Evolutionary conservation across 2,888 invertebrate genomes (phyloP), one percentile per base, ranked within the genome.

Genomic region (Caenorhabditis wallacei): DNA sequence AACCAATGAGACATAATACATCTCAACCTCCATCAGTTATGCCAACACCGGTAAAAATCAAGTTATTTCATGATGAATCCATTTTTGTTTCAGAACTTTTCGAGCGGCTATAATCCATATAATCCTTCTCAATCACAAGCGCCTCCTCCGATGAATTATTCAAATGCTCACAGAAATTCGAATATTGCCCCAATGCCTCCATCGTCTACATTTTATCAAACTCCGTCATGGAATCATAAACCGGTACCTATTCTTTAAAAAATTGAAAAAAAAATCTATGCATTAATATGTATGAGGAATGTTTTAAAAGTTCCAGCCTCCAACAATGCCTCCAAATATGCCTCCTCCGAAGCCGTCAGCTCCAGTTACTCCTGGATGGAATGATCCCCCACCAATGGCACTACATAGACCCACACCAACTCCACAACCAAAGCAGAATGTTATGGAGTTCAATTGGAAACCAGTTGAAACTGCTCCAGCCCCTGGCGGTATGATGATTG

Each of bases 211-310:
- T 75, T 81, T 24, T 81, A 81, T 53, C 81, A 75, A 37, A 81
- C 81, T 20, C 81, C 69, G 10, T 81, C 81, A 18, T 81, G 81
- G 81, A 63, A 81, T 64, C 81, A 81, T 54, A 75, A 75, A 20
- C 81, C 81, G 54, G 80, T 80, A 18, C 43, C 1, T 51, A 35
- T 16, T 26, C 8, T 8, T 30, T 30, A 30, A 3, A 30, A 8
- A 30, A n/a, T n/a, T n/a, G n/a, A n/a, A n/a, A n/a, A n/a, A n/a
- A n/a, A n/a, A n/a, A n/a, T n/a, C n/a, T n/a, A n/a, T n/a, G n/a
- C n/a, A n/a, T n/a, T n/a, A n/a, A n/a, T n/a, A n/a, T n/a, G n/a
- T n/a, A n/a, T n/a, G n/a, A n/a, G n/a, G n/a, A n/a, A n/a, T n/a
- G n/a, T n/a, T n/a, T n/a, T n/a, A n/a, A n/a, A n/a, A 61, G 22